A percentile compares a stretch with the other conserved stretches of the same genome.
These are phyloP conservation scores for Shargacucullia verbasci DNA, from an alignment of 2,888 invertebrate species.

Conservation along the genomic window DNA sequence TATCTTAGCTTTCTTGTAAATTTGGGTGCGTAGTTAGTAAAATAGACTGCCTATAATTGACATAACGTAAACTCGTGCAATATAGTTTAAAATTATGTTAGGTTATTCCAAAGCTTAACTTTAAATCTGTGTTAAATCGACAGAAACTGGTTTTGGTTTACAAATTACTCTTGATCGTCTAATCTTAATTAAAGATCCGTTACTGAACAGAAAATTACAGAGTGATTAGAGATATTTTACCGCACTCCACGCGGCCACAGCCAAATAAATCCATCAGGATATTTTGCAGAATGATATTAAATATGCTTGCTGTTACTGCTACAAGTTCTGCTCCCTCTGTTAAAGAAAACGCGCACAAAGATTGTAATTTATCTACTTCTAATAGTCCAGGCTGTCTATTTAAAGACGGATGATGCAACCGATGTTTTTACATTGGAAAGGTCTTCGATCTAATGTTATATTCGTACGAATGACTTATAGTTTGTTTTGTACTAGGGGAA, in stretches of 20 bases:
- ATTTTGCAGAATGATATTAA: slow-evolving; percentile 17
- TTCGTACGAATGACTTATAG: slow-evolving; percentile 48
- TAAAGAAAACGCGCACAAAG: slow-evolving; percentile 14
- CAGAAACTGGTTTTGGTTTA: slow-evolving; percentile 31
- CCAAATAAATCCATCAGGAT: slow-evolving; percentile 35
- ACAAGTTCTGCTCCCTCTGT: slow-evolving; percentile 5
- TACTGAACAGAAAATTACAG: slow-evolving; percentile 28
- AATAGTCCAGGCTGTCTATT: slow-evolving; percentile 60
- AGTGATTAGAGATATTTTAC: slow-evolving; percentile 24
- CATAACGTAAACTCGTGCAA: no score
- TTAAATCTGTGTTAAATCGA: slow-evolving; percentile 24
- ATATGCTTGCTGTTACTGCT: no score
- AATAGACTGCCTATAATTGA: no score
- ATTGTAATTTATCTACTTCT: slow-evolving; percentile 57
- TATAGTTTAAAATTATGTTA: not conserved
- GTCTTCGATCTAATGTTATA: slow-evolving; percentile 56
- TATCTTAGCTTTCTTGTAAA: no score
- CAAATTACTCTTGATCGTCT: slow-evolving; percentile 21
- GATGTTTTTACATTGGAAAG: slow-evolving; percentile 55
- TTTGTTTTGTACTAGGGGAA: slow-evolving; percentile 47
- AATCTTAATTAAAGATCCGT: slow-evolving; percentile 43
- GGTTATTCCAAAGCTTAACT: slow-evolving; percentile 24
- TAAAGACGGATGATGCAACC: slow-evolving; percentile 61
- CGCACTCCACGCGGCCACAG: not conserved
- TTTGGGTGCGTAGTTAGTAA: no score